Base-by-base conservation (phyloP, 1,140 invertebrate genomes). In the Triops cancriformis region DNA sequence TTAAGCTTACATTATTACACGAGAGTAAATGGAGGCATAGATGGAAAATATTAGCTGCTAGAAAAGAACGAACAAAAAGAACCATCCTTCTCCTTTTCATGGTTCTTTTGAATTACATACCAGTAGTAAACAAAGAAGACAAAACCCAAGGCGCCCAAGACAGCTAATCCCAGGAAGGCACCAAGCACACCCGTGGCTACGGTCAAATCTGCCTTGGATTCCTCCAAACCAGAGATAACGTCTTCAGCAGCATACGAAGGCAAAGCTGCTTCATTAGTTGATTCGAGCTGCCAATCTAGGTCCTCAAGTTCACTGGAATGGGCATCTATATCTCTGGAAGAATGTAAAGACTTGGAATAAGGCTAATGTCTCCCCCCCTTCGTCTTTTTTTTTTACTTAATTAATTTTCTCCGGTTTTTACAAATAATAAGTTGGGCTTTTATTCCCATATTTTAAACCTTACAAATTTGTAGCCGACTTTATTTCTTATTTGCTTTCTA, bases 151-250 rank as follows among this genome's bases (percentile, higher is more conserved):
- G 41, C 75, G 42, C 64, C 43, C 43, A 51, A 28, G 43, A 76
- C 11, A 1, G 75, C 41, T 64, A 76, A 45, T 43, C 75, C 75
- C 2, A 76, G 26, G 9, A 76, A 27, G 4, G 75, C 41, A 9
- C 31, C n/a, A 10, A 76, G 28, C 42, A 76, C 42, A 45, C 26
- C 28, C 5, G 75, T 76, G 75, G 75, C 75, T 43, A 76, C 64
- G 26, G 42, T 45, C 42, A 28, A 76, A 76, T 28, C 27, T 76
- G 43, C 42, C 18, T 18, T 26, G 43, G 43, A 43, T 26, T 14
- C 3, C 7, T 43, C 26, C 28, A 76, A 76, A 18, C 11, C 28
- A 2, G 12, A 26, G 41, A 76, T 26, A 23, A 45, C 11, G n/a
- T 26, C 27, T 45, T 51, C 23, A n/a, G 64, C 75, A 51, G 43